Base-by-base conservation (phyloP, 1,140 invertebrate genomes). In the Dufourea novaeangliae region DNA sequence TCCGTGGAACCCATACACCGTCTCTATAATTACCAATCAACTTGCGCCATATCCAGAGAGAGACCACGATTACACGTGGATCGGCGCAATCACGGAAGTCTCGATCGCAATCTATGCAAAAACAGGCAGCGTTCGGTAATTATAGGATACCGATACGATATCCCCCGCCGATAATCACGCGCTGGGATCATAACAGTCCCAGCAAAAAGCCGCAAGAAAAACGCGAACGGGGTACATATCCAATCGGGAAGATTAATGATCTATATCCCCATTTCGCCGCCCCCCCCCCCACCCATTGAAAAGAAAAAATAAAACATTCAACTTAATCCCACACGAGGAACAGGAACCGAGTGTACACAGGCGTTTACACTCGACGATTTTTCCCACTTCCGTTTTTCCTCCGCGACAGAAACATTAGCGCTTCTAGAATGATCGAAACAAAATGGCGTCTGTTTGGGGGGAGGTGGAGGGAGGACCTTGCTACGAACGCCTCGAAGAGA, bases 351-450 rank as follows among this genome's bases (percentile, higher is more conserved):
- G 3, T n/a, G n/a, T 5, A 37, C 34, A 3, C 34, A 37, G 34
- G 8, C 34, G 8, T 37, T 37, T 37, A 5, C 34, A 3, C 14
- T 5, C 41, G 41, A 44, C 1, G 12, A 52, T 29, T 78, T 72
- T 25, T n/a, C n/a, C 44, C 69, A 62, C 44, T 71, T 66, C 74
- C 74, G 67, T 52, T 80, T 54, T n/a, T n/a, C n/a, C 27, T 17
- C 57, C 25, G 75, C n/a, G 46, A 56, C 39, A 44, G 46, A 17
- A n/a, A 59, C 62, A 46, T 22, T 17, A 25, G 41, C 32, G 57
- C 29, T n/a, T n/a, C n/a, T n/a, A n/a, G n/a, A 22, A n/a, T 25
- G 46, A n/a, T 61, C 25, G 14, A 44, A 44, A 20, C 54, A 11
- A 59, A 20, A 72, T 25, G 27, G 39, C 14, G 37, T 20, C 25